Percentiles rank a stretch among this genome's conserved stretches.
Evolutionary conservation across 2,113 vertebrate genomes (phyloP).

Genomic region (Gavia stellata): DNA sequence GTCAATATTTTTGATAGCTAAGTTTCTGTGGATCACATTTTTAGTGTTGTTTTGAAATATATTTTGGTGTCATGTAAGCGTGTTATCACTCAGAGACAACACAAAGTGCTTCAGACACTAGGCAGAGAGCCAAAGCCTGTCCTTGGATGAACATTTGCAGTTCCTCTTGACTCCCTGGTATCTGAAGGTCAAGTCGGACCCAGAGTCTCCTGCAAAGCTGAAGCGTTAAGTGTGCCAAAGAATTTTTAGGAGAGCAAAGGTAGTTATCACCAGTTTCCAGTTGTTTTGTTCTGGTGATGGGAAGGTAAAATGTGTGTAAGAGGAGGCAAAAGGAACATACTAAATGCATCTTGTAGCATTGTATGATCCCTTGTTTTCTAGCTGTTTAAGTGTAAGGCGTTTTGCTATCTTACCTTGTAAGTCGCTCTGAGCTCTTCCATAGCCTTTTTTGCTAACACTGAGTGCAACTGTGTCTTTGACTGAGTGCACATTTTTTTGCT

Average conservation of each 20-base stretch:
- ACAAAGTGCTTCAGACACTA: conserved; percentile 11
- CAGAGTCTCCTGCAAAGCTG: not conserved
- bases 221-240: not conserved
- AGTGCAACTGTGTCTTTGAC: not conserved
- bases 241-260: not conserved
- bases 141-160: conserved; percentile 26
- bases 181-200: conserved; percentile 23
- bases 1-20: not conserved
- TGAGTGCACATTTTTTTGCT: not conserved
- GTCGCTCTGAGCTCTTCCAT: not conserved
- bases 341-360: not conserved
- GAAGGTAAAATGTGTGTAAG: not conserved
- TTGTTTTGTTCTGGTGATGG: not conserved
- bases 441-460: not conserved
- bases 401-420: not conserved
- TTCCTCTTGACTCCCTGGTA: conserved; percentile 29
- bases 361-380: not conserved
- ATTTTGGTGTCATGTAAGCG: conserved; percentile 1
- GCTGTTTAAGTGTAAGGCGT: not conserved
- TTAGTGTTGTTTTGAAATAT: conserved; percentile 16
- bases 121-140: conserved; percentile 42
- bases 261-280: not conserved
- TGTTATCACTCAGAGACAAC: conserved; percentile 40
- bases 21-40: conserved; percentile 11
- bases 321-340: not conserved